Evolutionary conservation across 2,888 invertebrate species (phyloP).

Genomic region (Nemotelus nigrinus): DNA sequence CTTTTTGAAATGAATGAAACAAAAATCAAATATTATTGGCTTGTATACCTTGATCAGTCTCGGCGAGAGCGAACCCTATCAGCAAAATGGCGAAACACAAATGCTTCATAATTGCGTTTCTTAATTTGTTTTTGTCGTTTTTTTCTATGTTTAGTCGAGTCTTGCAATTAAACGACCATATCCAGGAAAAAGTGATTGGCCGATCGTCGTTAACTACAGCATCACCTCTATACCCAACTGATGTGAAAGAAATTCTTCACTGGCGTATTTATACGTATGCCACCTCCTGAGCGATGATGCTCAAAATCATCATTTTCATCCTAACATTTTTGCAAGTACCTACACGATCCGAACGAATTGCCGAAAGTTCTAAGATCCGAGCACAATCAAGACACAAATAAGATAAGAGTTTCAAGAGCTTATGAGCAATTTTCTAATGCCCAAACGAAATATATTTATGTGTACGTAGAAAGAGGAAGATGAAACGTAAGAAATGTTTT

Average conservation of each 20-base stretch:
- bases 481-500: no score
- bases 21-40: neutral
- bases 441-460: no score
- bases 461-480: no score
- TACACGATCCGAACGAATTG: neutral
- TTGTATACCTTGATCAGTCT: constrained; percentile 34
- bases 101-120: constrained; percentile 18
- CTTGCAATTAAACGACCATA: constrained; percentile 15
- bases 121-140: neutral
- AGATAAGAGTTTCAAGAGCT: constrained; percentile 29
- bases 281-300: constrained; percentile 25
- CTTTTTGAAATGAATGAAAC: neutral
- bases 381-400: constrained; percentile 9
- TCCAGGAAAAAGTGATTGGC: constrained; percentile 37
- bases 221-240: constrained; percentile 39
- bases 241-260: constrained; percentile 37
- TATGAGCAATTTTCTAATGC: constrained; percentile 27
- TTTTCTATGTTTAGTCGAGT: neutral
- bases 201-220: constrained; percentile 40
- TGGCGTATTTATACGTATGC: constrained; percentile 43
- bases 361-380: constrained; percentile 3
- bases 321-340: constrained; percentile 28
- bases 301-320: constrained; percentile 24
- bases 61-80: constrained; percentile 18
- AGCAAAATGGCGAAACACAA: constrained; percentile 31